Conservation (phyloP, 2,113 vertebrate genomes). For the Carassius gibelio region DNA sequence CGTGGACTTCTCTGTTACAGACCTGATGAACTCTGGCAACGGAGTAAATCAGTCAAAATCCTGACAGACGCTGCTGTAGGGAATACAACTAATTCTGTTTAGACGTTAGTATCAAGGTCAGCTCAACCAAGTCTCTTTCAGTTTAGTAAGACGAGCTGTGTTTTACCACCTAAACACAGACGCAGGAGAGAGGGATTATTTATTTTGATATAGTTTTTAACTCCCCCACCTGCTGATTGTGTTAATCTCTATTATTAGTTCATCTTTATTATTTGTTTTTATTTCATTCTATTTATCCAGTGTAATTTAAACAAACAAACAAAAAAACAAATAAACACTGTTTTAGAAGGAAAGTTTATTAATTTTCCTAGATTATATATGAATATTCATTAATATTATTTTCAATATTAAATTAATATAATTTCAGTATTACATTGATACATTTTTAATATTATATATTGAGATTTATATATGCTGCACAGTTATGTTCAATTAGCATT, state of each 20-base stretch:
- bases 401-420: too few species aligned
- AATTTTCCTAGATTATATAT: too few species aligned
- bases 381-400: too few species aligned
- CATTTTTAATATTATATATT: too few species aligned
- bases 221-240: background rate
- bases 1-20: conserved; percentile 28
- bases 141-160: background rate
- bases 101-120: background rate
- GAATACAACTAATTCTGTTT: background rate
- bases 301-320: background rate
- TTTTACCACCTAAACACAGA: background rate
- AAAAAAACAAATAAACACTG: too few species aligned
- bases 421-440: too few species aligned
- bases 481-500: too few species aligned
- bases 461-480: too few species aligned
- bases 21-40: conserved; percentile 36
- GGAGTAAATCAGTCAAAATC: conserved; percentile 29
- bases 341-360: too few species aligned
- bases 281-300: background rate
- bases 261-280: too few species aligned
- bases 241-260: background rate
- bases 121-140: background rate
- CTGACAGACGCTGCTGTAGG: conserved; percentile 7
- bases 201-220: background rate
- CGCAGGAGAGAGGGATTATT: background rate